These are phyloP conservation scores for Diadegma fenestrale DNA, from an alignment of 2,888 invertebrate species.

Conservation along the genomic window DNA sequence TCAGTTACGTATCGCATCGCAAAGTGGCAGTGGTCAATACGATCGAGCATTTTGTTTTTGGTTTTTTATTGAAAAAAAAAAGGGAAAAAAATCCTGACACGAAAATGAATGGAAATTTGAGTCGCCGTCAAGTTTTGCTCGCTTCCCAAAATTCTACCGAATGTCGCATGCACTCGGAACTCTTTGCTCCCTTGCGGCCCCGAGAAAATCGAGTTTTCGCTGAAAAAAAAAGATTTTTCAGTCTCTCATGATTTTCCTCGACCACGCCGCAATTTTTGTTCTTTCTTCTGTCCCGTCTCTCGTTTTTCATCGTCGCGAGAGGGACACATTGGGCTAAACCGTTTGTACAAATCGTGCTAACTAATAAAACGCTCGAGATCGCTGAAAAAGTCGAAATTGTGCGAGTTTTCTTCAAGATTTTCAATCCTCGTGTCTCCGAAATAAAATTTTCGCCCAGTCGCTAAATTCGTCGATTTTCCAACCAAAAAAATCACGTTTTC, in stretches of 20 bases:
- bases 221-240: not conserved
- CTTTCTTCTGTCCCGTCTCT: not conserved
- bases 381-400: slow-evolving; percentile 44
- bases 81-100: not conserved
- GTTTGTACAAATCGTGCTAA: slow-evolving; percentile 76
- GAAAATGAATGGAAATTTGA: not conserved
- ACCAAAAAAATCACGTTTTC: not conserved
- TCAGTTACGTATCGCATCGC: not conserved
- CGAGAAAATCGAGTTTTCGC: not conserved
- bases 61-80: not conserved
- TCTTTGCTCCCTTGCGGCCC: not conserved
- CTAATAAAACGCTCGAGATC: slow-evolving; percentile 68
- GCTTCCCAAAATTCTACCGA: not conserved
- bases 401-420: slow-evolving; percentile 1
- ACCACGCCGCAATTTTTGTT: too few relatives aligned
- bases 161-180: not conserved
- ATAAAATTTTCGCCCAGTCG: not conserved
- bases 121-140: not conserved
- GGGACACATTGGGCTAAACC: slow-evolving; percentile 61
- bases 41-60: not conserved
- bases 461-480: too few relatives aligned
- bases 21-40: not conserved
- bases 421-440: not conserved
- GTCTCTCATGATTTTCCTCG: not conserved
- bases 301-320: not conserved